phyloP scores from a whole-genome alignment of 2,797 vertebrate species.

The Florisuga fusca region DNA sequence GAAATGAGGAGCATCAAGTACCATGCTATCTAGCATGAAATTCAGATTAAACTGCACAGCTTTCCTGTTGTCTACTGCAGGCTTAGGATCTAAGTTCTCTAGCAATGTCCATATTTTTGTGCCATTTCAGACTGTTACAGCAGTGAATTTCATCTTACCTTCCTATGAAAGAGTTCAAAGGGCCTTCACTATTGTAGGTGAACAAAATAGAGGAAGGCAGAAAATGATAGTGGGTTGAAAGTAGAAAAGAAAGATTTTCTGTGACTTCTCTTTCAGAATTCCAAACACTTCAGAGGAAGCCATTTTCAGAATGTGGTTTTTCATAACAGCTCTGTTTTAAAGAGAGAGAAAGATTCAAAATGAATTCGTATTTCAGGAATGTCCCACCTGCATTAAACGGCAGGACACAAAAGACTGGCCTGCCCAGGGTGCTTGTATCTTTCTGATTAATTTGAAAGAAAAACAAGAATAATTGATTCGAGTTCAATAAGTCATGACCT shows the following conservation, averaged over 20 bases:
- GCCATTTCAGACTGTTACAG: background rate
- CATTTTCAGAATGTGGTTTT: constrained; percentile 20
- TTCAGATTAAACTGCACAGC: background rate
- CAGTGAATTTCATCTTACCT: constrained; percentile 9
- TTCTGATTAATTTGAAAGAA: background rate
- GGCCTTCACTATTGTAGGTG: background rate
- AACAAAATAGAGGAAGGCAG: constrained; percentile 14
- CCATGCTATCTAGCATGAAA: background rate
- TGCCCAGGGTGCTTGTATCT: background rate
- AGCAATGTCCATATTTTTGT: background rate
- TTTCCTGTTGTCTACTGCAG: background rate
- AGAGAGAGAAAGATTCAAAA: constrained; percentile 27
- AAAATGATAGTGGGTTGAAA: background rate
- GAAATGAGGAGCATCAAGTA: background rate
- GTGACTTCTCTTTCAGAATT: background rate
- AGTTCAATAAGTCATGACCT: background rate
- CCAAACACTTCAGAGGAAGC: background rate
- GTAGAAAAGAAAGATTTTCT: background rate
- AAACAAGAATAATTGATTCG: background rate
- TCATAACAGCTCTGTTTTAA: constrained; percentile 24
- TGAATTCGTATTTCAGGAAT: background rate
- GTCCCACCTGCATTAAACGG: accelerated
- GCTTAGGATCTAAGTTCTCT: background rate
- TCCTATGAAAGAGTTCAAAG: constrained; percentile 6
- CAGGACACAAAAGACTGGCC: background rate